Conservation (phyloP, 2,797 vertebrate genomes). For the Chaetophractus vellerosus region DNA sequence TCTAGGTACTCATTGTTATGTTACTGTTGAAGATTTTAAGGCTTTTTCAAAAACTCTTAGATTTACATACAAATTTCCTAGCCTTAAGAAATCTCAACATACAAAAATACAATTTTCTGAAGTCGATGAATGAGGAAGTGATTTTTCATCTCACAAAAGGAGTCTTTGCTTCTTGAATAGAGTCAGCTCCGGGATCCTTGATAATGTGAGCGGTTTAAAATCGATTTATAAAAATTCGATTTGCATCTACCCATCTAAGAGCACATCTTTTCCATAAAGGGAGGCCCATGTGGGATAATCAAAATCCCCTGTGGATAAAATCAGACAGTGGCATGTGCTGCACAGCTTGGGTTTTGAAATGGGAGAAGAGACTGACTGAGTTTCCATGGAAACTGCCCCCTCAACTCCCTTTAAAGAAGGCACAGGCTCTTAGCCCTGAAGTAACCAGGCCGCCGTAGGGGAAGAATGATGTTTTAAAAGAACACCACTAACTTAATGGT, state of each 20-base stretch:
- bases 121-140: not conserved
- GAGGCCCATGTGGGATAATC: not conserved
- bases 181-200: not conserved
- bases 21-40: not conserved
- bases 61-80: constrained; percentile 10
- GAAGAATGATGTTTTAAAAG: not conserved
- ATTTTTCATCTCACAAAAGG: not conserved
- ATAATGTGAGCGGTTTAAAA: not conserved
- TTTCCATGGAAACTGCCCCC: constrained; percentile 77
- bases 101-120: not conserved
- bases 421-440: not conserved
- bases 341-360: constrained; percentile 50
- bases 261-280: not conserved
- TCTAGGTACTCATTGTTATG: not conserved
- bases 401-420: not conserved
- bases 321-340: not conserved
- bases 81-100: constrained; percentile 44
- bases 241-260: not conserved
- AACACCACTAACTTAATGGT: not conserved
- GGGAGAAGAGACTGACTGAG: constrained; percentile 34
- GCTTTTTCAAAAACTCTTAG: constrained; percentile 25
- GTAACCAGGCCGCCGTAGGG: not conserved
- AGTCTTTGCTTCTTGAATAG: not conserved
- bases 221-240: accelerated
- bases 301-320: not conserved